Conservation (phyloP, 2,888 invertebrate genomes). For the Drosophila multiciliata region DNA sequence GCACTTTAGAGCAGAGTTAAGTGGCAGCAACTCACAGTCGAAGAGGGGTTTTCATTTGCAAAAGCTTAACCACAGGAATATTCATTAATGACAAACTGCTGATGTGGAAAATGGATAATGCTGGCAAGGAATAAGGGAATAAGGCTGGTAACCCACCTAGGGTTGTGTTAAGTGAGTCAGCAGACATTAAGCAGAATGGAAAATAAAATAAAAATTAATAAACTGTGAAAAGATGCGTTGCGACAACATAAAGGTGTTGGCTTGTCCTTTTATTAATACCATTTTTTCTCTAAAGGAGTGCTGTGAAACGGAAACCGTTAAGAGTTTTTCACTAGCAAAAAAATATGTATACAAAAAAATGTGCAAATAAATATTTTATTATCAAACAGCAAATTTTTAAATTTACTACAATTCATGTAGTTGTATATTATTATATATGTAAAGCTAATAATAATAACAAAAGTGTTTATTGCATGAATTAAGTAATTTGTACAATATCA, state of each 20-base stretch:
- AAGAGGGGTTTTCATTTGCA: constrained; percentile 11
- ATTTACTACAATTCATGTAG: neutral
- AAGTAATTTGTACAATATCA: neutral
- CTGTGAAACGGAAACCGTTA: constrained; percentile 50
- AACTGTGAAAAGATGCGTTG: constrained; percentile 58
- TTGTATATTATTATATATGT: neutral
- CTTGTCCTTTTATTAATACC: constrained; percentile 28
- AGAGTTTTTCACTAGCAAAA: constrained; percentile 54
- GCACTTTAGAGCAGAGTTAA: constrained; percentile 1
- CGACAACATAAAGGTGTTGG: constrained; percentile 16
- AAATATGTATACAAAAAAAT: neutral
- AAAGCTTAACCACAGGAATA: constrained; percentile 45
- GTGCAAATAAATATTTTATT: neutral
- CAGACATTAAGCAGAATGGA: neutral
- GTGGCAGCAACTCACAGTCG: neutral
- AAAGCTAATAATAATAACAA: neutral
- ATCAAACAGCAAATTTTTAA: neutral
- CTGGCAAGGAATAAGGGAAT: constrained; percentile 22
- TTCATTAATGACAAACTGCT: constrained; percentile 66
- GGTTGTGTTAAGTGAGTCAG: constrained; percentile 4
- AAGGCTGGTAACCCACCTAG: neutral
- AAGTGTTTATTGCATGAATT: neutral
- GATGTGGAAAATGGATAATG: constrained; percentile 69
- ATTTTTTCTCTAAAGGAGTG: constrained; percentile 50
- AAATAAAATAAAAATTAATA: constrained; percentile 60